These are phyloP conservation scores for Acrobasis consociella DNA, from an alignment of 2,888 invertebrate genomes.

Conservation along the genomic window DNA sequence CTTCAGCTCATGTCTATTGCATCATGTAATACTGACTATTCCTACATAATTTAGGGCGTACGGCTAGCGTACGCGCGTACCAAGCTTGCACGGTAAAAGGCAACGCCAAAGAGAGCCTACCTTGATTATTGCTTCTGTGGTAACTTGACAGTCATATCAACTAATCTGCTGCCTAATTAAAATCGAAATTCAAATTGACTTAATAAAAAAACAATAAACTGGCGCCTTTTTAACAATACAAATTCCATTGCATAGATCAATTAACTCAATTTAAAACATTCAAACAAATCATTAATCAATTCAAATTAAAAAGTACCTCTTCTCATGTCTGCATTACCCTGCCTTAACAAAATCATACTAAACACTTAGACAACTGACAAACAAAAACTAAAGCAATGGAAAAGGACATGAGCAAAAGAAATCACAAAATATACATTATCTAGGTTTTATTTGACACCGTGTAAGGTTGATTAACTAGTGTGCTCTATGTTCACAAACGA, in stretches of 20 bases:
- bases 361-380: slow-evolving; percentile 78
- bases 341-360: slow-evolving; percentile 79
- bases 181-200: slow-evolving; percentile 74
- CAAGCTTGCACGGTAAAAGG: slow-evolving; percentile 54
- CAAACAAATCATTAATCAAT: slow-evolving; percentile 77
- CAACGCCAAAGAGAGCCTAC: slow-evolving; percentile 77
- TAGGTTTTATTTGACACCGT: slow-evolving; percentile 52
- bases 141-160: slow-evolving; percentile 74
- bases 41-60: slow-evolving; percentile 42
- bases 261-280: slow-evolving; percentile 79
- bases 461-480: slow-evolving; percentile 57
- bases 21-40: slow-evolving; percentile 72
- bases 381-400: slow-evolving; percentile 77
- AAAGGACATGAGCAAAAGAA: slow-evolving; percentile 79
- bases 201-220: slow-evolving; percentile 79
- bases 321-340: slow-evolving; percentile 81
- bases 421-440: slow-evolving; percentile 71
- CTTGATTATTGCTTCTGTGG: slow-evolving; percentile 77
- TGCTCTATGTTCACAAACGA: slow-evolving; percentile 30
- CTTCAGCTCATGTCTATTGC: slow-evolving; percentile 71
- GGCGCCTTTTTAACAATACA: slow-evolving; percentile 79
- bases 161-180: slow-evolving; percentile 77
- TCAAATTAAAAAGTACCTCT: slow-evolving; percentile 77
- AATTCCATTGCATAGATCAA: slow-evolving; percentile 80
- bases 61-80: slow-evolving; percentile 40